Percentiles rank a stretch among this genome's conserved stretches.
Evolutionary conservation across 1,140 invertebrate species (phyloP).

Genomic region (Vanessa atalanta): DNA sequence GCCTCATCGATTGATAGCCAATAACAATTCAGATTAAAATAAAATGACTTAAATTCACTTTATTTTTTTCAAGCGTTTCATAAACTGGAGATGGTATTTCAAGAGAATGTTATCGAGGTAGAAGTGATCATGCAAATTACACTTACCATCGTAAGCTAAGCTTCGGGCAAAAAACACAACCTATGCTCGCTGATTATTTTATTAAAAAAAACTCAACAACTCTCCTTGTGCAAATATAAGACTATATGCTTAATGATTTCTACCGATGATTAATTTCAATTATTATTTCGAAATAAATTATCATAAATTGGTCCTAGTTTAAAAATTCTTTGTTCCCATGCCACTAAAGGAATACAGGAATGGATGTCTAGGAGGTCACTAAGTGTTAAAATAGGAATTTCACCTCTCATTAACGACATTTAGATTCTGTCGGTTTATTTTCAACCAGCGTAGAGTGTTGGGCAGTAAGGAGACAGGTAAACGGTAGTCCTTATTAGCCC

Average conservation of each 20-base stretch:
- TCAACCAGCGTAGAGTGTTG: conserved; percentile 71
- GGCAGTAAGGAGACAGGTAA: conserved; percentile 74
- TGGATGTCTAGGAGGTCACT: conserved; percentile 42
- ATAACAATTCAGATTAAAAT: too few species aligned
- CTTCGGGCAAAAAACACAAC: background rate
- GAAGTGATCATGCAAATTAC: background rate
- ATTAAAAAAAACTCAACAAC: background rate
- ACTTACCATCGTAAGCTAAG: background rate
- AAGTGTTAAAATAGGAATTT: conserved; percentile 49
- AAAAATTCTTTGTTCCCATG: conserved; percentile 43
- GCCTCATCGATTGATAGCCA: too few species aligned
- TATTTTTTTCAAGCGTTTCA: too few species aligned
- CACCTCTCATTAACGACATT: conserved; percentile 62
- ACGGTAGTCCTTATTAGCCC: conserved; percentile 71
- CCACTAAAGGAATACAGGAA: conserved; percentile 45
- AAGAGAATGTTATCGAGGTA: background rate
- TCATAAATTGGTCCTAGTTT: conserved; percentile 24
- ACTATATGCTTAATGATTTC: background rate
- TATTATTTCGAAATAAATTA: conserved; percentile 3
- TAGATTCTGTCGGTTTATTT: conserved; percentile 52
- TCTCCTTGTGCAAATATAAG: background rate
- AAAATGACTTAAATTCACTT: too few species aligned
- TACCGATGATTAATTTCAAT: background rate
- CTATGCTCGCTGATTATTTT: background rate
- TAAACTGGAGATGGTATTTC: background rate